A percentile compares a stretch with the other conserved stretches of the same genome.
Evolutionary conservation across 2,888 invertebrate species (phyloP).

Genomic region (Campoplex capitator): DNA sequence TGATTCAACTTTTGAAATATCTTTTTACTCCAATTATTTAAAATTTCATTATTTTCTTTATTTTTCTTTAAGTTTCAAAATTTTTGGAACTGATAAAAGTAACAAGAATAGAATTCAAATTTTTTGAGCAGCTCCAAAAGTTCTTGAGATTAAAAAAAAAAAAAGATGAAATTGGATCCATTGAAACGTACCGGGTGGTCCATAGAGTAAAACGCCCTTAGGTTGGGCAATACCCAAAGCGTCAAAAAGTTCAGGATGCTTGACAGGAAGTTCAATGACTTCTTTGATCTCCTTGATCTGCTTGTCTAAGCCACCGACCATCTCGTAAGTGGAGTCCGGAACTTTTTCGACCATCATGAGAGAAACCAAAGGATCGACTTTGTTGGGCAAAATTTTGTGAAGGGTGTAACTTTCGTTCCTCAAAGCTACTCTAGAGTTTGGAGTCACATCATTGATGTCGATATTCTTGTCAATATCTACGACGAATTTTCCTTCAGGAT

Average conservation of each 20-base stretch:
- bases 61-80: background rate
- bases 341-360: conserved; percentile 99
- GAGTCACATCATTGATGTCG: conserved; percentile 98
- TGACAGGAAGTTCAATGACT: conserved; percentile 99
- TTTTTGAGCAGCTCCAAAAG: no score
- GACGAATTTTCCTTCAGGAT: conserved; percentile 99
- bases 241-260: conserved; percentile 99
- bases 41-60: background rate
- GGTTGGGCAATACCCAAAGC: conserved; percentile 99
- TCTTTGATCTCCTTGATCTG: conserved; percentile 99
- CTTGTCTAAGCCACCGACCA: conserved; percentile 99
- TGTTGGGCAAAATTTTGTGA: conserved; percentile 99
- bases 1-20: background rate
- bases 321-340: conserved; percentile 99
- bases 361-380: conserved; percentile 99
- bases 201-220: conserved; percentile 98
- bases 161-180: background rate
- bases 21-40: background rate
- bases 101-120: no score
- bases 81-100: background rate
- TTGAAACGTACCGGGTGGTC: conserved; percentile 94
- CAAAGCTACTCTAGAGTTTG: conserved; percentile 98
- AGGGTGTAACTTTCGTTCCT: conserved; percentile 99
- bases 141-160: no score
- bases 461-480: conserved; percentile 99